Conservation (phyloP, 2,113 vertebrate species). For the Pan paniscus region DNA sequence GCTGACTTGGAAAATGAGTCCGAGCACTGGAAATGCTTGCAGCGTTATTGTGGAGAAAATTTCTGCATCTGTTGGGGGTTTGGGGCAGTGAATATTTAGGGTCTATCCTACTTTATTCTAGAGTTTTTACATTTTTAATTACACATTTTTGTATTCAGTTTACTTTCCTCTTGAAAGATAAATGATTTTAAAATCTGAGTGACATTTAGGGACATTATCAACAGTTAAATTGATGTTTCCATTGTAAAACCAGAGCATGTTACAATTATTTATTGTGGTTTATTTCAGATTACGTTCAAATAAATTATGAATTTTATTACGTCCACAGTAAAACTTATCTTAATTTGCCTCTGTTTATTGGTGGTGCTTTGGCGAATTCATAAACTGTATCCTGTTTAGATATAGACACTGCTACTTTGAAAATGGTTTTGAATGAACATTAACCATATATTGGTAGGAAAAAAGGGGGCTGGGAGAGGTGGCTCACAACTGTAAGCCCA, state of each 20-base stretch:
- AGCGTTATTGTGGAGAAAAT: neutral
- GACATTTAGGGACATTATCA: neutral
- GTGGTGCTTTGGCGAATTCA: neutral
- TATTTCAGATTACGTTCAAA: neutral
- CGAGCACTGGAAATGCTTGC: neutral
- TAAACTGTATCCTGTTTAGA: neutral
- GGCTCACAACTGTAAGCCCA: too few relatives aligned
- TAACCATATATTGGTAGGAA: neutral
- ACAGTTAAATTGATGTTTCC: neutral
- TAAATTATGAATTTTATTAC: neutral
- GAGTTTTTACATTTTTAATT: neutral
- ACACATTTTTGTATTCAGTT: neutral
- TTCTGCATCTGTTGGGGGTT: neutral
- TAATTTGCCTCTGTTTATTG: neutral
- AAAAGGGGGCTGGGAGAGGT: accelerated
- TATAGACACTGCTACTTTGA: neutral
- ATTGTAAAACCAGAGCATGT: neutral
- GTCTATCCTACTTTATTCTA: neutral
- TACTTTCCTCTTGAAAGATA: neutral
- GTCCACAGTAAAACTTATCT: neutral
- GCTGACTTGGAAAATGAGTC: neutral
- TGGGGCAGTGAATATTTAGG: neutral
- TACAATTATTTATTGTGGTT: neutral
- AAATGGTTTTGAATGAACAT: neutral
- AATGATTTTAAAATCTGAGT: neutral